Evolutionary conservation across 2,888 invertebrate species (phyloP).

Genomic region (Boloria selene): DNA sequence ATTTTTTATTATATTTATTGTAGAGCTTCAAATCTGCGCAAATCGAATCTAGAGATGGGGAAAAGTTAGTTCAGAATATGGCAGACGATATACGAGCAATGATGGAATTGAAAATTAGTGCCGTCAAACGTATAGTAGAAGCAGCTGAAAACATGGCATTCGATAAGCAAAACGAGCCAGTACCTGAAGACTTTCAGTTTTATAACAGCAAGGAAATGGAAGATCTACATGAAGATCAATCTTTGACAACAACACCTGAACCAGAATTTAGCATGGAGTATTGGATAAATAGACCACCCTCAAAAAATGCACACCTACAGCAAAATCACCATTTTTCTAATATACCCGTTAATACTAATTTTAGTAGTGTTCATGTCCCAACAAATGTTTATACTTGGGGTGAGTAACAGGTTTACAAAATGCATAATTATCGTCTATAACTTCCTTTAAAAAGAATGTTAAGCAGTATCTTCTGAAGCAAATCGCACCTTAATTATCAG

Average conservation of each 20-base stretch:
- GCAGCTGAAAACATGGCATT: slow-evolving; percentile 92
- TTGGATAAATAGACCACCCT: slow-evolving; percentile 79
- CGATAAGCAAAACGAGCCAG: slow-evolving; percentile 76
- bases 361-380: slow-evolving; percentile 96
- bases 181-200: slow-evolving; percentile 85
- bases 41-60: slow-evolving; percentile 89
- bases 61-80: slow-evolving; percentile 90
- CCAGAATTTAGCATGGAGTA: slow-evolving; percentile 77
- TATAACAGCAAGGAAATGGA: slow-evolving; percentile 88
- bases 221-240: slow-evolving; percentile 78
- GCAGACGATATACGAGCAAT: slow-evolving; percentile 92
- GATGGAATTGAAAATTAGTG: slow-evolving; percentile 94
- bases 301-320: slow-evolving; percentile 84
- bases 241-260: slow-evolving; percentile 78
- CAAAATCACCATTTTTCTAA: slow-evolving; percentile 90
- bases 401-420: slow-evolving; percentile 55
- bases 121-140: slow-evolving; percentile 93
- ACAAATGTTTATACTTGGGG: slow-evolving; percentile 97
- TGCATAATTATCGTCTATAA: too few relatives aligned
- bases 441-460: too few relatives aligned
- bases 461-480: too few relatives aligned
- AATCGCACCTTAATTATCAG: too few relatives aligned
- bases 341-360: slow-evolving; percentile 88
- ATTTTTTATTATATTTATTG: slow-evolving; percentile 42
- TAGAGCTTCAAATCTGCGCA: slow-evolving; percentile 91